Conservation (phyloP, 2,888 invertebrate genomes). For the Nemurella pictetii region DNA sequence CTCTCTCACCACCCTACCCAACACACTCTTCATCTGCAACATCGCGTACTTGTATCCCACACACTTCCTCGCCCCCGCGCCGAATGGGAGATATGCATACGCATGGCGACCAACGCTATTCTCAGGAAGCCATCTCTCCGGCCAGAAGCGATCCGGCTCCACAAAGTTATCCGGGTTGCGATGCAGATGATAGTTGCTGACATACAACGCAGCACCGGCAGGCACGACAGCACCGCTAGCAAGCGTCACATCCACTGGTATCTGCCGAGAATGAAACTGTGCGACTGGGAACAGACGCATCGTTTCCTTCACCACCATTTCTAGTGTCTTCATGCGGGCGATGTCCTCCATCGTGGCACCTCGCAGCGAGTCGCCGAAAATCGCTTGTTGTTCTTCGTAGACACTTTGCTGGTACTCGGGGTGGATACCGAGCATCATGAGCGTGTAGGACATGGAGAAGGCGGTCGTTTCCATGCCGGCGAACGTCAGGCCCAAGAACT, state of each 20-base stretch:
- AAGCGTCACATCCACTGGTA: slow-evolving; percentile 31
- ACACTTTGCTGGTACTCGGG: slow-evolving; percentile 41
- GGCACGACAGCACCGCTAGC: slow-evolving; percentile 28
- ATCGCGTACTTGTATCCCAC: slow-evolving; percentile 42
- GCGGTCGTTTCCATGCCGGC: slow-evolving; percentile 42
- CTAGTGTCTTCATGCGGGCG: slow-evolving; percentile 39
- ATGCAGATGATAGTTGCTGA: slow-evolving; percentile 35
- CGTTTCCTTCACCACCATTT: slow-evolving; percentile 42
- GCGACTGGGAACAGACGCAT: slow-evolving; percentile 41
- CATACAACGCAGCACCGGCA: slow-evolving; percentile 35
- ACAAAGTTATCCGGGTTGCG: slow-evolving; percentile 36
- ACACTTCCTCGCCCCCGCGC: slow-evolving; percentile 41
- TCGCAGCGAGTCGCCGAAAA: slow-evolving; percentile 36
- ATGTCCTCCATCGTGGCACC: slow-evolving; percentile 39
- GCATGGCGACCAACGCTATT: slow-evolving; percentile 36
- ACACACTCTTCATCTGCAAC: slow-evolving; percentile 40
- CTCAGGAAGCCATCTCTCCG: slow-evolving; percentile 41
- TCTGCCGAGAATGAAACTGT: slow-evolving; percentile 30
- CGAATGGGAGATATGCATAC: slow-evolving; percentile 41
- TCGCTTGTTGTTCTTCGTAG: slow-evolving; percentile 29
- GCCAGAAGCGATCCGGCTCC: slow-evolving; percentile 39
- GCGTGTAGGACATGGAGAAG: slow-evolving; percentile 24
- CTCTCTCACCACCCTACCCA: slow-evolving; percentile 40
- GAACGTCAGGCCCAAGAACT: slow-evolving; percentile 38
- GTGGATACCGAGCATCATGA: slow-evolving; percentile 41